Percentiles rank a stretch among this genome's conserved stretches.
Conservation (phyloP, 2,113 vertebrate genomes). For the Vanacampus margaritifer region DNA sequence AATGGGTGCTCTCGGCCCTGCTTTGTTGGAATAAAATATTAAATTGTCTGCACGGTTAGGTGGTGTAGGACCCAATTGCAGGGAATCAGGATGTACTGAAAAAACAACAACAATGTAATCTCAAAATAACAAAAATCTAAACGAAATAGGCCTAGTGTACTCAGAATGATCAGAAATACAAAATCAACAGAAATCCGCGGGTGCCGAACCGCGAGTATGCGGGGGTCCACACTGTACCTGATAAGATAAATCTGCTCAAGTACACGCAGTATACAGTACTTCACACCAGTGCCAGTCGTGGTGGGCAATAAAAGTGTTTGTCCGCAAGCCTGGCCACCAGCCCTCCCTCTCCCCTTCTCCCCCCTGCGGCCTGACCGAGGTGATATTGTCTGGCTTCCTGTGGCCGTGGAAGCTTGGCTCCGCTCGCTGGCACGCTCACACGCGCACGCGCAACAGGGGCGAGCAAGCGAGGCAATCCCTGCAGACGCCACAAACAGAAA, state of each 20-base stretch:
- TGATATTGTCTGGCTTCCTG: slow-evolving; percentile 71
- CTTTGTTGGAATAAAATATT: too few species aligned
- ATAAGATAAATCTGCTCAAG: background rate
- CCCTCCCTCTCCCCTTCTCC: background rate
- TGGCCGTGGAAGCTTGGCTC: slow-evolving; percentile 25
- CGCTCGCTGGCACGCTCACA: slow-evolving; percentile 1
- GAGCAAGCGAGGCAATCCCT: slow-evolving; percentile 19
- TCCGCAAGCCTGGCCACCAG: background rate
- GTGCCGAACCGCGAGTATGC: too few species aligned
- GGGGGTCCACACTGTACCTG: background rate
- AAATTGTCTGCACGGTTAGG: too few species aligned
- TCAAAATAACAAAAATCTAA: too few species aligned
- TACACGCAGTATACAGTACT: background rate
- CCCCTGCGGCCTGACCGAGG: slow-evolving; percentile 35
- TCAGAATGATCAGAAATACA: too few species aligned
- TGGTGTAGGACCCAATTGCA: too few species aligned
- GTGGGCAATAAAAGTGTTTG: slow-evolving; percentile 11
- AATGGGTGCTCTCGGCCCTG: too few species aligned
- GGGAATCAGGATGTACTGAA: too few species aligned
- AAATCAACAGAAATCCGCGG: too few species aligned
- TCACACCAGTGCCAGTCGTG: background rate
- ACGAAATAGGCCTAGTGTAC: too few species aligned
- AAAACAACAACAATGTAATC: too few species aligned
- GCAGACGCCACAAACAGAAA: background rate
- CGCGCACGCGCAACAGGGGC: slow-evolving; percentile 11